These are phyloP conservation scores for Murina feae DNA, from an alignment of 2,113 vertebrate genomes.

Conservation along the genomic window DNA sequence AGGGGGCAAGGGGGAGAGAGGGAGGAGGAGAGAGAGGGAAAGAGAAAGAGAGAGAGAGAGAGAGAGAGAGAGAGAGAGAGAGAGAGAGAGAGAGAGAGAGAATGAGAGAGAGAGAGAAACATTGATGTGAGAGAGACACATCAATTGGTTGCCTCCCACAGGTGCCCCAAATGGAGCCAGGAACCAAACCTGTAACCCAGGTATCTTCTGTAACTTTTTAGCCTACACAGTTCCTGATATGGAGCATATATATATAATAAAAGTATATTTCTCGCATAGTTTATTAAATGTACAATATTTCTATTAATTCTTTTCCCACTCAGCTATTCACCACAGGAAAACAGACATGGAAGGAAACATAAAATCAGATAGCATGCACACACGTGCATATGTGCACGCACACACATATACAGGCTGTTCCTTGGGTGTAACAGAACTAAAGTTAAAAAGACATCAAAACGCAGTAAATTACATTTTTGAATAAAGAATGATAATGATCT, in stretches of 20 bases:
- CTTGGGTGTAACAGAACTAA: slow-evolving; percentile 28
- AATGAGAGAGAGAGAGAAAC: no score
- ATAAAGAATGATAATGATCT: slow-evolving; percentile 36
- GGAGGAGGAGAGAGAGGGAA: no score
- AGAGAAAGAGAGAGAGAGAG: no score
- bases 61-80: no score
- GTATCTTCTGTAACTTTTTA: neutral
- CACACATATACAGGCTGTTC: neutral
- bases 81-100: no score
- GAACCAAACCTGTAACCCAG: no score
- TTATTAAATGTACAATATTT: slow-evolving; percentile 17
- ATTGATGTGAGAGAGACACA: no score
- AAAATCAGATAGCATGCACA: neutral
- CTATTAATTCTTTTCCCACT: slow-evolving; percentile 24
- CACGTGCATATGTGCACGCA: neutral
- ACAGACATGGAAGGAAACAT: neutral
- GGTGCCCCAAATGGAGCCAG: no score
- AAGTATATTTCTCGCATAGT: neutral
- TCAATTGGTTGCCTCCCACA: no score
- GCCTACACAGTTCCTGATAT: neutral
- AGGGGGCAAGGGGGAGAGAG: no score
- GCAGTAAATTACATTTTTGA: slow-evolving; percentile 14
- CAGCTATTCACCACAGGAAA: slow-evolving; percentile 12
- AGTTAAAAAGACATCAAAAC: slow-evolving; percentile 44
- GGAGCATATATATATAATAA: slow-evolving; percentile 9